Percentiles rank a stretch among this genome's conserved stretches.
Conservation (phyloP, 2,797 vertebrate genomes). For the Acanthis flammea region DNA sequence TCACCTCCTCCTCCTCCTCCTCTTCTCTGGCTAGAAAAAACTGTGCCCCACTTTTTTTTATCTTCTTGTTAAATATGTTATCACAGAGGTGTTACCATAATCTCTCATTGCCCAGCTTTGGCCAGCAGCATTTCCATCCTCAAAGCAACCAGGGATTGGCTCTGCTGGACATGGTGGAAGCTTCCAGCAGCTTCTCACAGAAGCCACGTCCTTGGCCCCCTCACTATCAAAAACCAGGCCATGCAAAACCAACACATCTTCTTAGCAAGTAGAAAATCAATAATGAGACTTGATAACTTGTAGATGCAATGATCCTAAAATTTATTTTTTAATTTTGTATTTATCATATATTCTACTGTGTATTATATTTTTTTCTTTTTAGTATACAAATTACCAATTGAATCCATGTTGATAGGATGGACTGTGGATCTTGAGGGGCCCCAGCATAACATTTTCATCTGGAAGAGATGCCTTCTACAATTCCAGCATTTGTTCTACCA, state of each 20-base stretch:
- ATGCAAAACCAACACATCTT: not conserved
- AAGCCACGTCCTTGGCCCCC: fast-evolving
- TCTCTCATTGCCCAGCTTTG: not conserved
- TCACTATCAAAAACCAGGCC: not conserved
- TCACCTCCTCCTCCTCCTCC: not conserved
- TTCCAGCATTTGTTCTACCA: not conserved
- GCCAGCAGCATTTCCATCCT: not conserved
- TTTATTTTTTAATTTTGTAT: not conserved
- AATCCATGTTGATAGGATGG: not conserved
- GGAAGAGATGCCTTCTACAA: not conserved
- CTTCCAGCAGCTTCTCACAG: not conserved
- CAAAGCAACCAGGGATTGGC: not conserved
- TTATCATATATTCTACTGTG: not conserved
- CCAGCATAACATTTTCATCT: not conserved
- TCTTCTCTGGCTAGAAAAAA: not conserved
- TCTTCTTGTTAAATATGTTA: not conserved
- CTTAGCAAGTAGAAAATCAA: not conserved
- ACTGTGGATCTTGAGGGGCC: not conserved
- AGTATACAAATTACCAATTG: not conserved
- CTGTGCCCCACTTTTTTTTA: not conserved
- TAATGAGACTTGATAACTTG: not conserved
- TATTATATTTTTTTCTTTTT: not conserved
- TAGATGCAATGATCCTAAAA: not conserved
- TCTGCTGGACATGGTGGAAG: not conserved
- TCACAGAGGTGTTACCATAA: fast-evolving